phyloP scores from a whole-genome alignment of 2,797 vertebrate species.

The Semotilus atromaculatus region DNA sequence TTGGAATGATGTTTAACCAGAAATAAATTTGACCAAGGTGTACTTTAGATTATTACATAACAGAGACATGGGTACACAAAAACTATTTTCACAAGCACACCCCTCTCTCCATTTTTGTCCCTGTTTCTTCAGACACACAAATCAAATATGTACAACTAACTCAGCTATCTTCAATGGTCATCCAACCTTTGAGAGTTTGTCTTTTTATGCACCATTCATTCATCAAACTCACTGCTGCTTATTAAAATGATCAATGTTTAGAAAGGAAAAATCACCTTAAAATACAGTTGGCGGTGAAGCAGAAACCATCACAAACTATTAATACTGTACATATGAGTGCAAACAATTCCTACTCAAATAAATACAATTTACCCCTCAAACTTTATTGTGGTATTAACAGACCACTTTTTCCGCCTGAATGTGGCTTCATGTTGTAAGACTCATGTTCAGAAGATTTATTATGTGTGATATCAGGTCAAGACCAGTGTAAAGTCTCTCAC shows the following conservation, averaged over 20 bases:
- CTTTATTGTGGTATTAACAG: slow-evolving; percentile 3
- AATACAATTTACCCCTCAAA: neutral
- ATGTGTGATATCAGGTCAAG: slow-evolving; percentile 29
- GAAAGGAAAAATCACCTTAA: neutral
- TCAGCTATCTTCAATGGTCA: neutral
- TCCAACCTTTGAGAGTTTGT: neutral
- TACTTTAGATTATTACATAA: slow-evolving; percentile 36
- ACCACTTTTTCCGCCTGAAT: neutral
- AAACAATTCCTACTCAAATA: slow-evolving; percentile 18
- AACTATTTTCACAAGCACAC: neutral
- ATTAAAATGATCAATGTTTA: neutral
- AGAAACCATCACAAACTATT: neutral
- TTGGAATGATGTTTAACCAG: slow-evolving; percentile 34
- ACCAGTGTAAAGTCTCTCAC: slow-evolving; percentile 23
- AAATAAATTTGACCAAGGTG: slow-evolving; percentile 12
- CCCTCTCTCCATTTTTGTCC: neutral
- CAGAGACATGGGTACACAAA: neutral
- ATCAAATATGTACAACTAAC: neutral
- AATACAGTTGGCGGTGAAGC: neutral
- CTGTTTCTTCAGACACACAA: neutral
- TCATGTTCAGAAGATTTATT: slow-evolving; percentile 21
- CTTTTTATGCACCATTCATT: slow-evolving; percentile 7
- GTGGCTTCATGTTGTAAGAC: neutral
- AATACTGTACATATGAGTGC: neutral
- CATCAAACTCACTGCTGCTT: neutral